These are phyloP conservation scores for Morone chrysops DNA, from an alignment of 2,113 vertebrate species.

Conservation along the genomic window DNA sequence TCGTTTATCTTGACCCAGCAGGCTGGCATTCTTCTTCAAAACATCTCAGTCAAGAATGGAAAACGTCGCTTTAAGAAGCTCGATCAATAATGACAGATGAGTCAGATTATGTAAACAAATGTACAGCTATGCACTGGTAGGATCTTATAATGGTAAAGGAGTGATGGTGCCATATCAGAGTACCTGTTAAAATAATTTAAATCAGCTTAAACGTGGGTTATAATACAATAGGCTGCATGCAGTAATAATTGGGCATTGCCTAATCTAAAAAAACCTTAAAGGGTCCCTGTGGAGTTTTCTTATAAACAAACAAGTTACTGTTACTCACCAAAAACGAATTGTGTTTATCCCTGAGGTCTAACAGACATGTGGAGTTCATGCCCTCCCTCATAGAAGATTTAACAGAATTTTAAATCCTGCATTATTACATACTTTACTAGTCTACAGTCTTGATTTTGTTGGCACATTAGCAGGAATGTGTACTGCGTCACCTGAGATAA, in stretches of 20 bases:
- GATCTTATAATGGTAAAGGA: background rate
- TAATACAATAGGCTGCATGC: background rate
- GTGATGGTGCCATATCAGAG: background rate
- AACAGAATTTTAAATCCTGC: background rate
- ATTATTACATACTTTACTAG: background rate
- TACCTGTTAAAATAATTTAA: background rate
- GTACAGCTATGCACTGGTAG: background rate
- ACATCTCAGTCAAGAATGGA: background rate
- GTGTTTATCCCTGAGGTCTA: background rate
- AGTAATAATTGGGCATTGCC: background rate
- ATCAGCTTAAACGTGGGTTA: background rate
- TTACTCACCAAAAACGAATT: background rate
- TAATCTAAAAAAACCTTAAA: background rate
- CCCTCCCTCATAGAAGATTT: too few species aligned
- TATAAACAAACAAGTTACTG: background rate
- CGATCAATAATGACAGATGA: background rate
- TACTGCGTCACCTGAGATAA: too few species aligned
- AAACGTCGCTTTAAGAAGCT: background rate
- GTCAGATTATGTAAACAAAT: background rate
- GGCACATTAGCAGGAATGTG: too few species aligned
- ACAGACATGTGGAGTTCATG: background rate
- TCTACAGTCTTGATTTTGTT: too few species aligned
- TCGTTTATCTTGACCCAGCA: slow-evolving; percentile 73
- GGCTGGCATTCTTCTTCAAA: slow-evolving; percentile 2
- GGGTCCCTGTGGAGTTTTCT: background rate